Conservation (phyloP, 2,888 invertebrate genomes). For the Tupiocoris notatus region DNA sequence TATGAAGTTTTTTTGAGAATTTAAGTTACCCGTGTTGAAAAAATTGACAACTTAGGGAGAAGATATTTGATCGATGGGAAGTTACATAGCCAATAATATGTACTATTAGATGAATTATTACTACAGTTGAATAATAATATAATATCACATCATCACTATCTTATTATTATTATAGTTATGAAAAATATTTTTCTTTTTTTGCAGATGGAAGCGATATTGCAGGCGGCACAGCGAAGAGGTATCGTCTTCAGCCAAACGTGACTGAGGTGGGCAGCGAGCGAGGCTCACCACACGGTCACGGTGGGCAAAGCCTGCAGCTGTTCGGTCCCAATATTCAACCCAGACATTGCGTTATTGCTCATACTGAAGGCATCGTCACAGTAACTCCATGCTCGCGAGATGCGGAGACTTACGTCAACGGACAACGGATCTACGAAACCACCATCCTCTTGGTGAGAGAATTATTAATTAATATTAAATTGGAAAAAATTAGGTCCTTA, state of each 20-base stretch:
- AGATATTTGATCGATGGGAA: too few species aligned
- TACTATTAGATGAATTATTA: too few species aligned
- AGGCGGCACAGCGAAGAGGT: slow-evolving; percentile 56
- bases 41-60: too few species aligned
- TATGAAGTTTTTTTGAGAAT: too few species aligned
- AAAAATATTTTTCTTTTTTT: slow-evolving; percentile 40
- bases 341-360: slow-evolving; percentile 91
- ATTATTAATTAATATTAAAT: too few species aligned
- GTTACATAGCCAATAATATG: too few species aligned
- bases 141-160: too few species aligned
- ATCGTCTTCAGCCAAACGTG: slow-evolving; percentile 62
- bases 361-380: slow-evolving; percentile 85
- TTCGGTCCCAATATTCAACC: slow-evolving; percentile 91
- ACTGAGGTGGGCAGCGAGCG: slow-evolving; percentile 77
- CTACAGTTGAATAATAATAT: too few species aligned
- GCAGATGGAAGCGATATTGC: slow-evolving; percentile 58
- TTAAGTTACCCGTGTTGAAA: too few species aligned
- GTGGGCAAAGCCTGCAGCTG: slow-evolving; percentile 63
- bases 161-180: too few species aligned
- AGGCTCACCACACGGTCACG: slow-evolving; percentile 56
- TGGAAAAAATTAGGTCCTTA: not conserved
- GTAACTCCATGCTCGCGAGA: slow-evolving; percentile 91
- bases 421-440: slow-evolving; percentile 86
- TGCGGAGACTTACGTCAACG: slow-evolving; percentile 93
- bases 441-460: slow-evolving; percentile 75